Evolutionary conservation across 2,113 vertebrate genomes (phyloP).

Genomic region (Hippocampus zosterae): DNA sequence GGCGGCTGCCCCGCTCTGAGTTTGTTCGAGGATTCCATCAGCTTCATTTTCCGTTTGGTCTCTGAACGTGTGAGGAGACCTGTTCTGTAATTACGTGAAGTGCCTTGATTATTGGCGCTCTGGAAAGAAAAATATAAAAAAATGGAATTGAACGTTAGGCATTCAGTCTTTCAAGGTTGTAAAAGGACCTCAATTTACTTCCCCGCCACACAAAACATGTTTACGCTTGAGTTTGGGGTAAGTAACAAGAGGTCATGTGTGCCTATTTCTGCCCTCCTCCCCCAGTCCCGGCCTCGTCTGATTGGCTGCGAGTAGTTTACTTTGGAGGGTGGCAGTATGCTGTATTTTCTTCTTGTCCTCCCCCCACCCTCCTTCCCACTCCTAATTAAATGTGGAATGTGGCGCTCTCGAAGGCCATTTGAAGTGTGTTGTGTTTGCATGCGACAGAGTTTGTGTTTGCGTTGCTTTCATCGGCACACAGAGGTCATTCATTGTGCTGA

Average conservation of each 20-base stretch:
- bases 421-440: slow-evolving; percentile 53
- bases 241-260: slow-evolving; percentile 65
- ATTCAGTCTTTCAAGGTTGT: neutral
- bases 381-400: slow-evolving; percentile 73
- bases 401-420: slow-evolving; percentile 62
- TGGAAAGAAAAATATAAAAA: neutral
- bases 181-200: neutral
- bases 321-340: slow-evolving; percentile 60
- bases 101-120: neutral
- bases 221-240: slow-evolving; percentile 29
- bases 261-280: slow-evolving; percentile 34
- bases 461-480: slow-evolving; percentile 53
- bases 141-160: neutral
- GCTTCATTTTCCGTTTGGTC: too few relatives aligned
- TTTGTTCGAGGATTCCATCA: neutral
- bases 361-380: slow-evolving; percentile 8
- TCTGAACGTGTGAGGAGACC: too few relatives aligned
- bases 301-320: slow-evolving; percentile 65
- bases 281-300: slow-evolving; percentile 41
- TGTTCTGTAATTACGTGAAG: neutral
- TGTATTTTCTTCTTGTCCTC: slow-evolving; percentile 36
- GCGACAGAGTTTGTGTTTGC: slow-evolving; percentile 16
- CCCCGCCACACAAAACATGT: slow-evolving; percentile 29
- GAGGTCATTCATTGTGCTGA: slow-evolving; percentile 37
- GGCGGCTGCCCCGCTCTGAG: too few relatives aligned